Base-by-base conservation (phyloP, 64 coral and sea anemone species). In the Cladopsammia gracilis region DNA sequence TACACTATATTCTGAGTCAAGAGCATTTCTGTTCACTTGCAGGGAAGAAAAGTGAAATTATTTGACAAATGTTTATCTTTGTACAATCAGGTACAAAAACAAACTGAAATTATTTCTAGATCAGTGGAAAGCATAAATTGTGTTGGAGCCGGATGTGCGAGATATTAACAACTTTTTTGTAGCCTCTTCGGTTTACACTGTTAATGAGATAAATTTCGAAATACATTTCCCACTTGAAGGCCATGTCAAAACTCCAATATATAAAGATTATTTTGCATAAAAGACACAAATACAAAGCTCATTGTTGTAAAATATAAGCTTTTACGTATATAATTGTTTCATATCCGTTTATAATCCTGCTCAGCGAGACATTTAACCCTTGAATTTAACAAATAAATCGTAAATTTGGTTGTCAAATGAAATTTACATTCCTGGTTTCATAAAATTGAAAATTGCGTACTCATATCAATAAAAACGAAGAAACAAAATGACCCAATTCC, bases 201-300 rank as follows among this genome's bases (percentile, higher is more conserved):
- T 20, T 64, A 64, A 45, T 4, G 1, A 3, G 25, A 43, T 13
- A 43, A 45, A 43, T 72, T 25, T 70, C 34, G 67, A 70, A 70
- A 72, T 72, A 47, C 13, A 82, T 82, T 82, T 53, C 16, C 59
- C 59, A 82, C 58, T 82, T 64, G 9, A n/a, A 62, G 25, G 26
- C 14, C 26, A 10, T 64, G 6, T 64, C 25, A 64, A 64, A 62
- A 82, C 59, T 64, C 59, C 59, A 82, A 82, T 82, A 64, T 64
- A 11, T 18, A 45, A 45, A 45, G 24, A 20, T 19, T 47, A 46
- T 3, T 82, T 60, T 47, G 19, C n/a, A 79, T 82, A 62, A 46
- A 48, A 59, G 25, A 82, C 26, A 47, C 57, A 82, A 64, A 82
- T 62, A 82, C 42, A 45, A 46, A 45, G 42, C 25, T 10, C 34